These are phyloP conservation scores for Bubalus kerabau DNA, from an alignment of 2,113 vertebrate species.

Conservation along the genomic window DNA sequence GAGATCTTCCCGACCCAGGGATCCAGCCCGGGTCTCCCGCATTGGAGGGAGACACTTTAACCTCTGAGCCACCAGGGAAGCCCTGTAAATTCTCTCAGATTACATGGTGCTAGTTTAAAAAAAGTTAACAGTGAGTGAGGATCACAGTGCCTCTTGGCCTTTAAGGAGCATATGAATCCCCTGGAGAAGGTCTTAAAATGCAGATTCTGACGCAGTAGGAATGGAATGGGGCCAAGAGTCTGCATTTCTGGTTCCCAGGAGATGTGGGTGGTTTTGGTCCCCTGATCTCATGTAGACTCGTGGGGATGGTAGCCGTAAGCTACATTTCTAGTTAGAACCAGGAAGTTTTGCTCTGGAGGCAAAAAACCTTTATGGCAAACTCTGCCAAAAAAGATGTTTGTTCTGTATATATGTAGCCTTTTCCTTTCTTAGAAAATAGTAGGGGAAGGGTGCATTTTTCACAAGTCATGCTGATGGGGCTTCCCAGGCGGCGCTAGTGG, in stretches of 20 bases:
- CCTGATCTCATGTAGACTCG: accelerated
- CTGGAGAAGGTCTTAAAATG: neutral
- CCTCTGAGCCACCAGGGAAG: neutral
- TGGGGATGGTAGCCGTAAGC: neutral
- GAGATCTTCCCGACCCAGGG: too few species aligned
- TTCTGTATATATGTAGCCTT: neutral
- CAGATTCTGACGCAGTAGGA: neutral
- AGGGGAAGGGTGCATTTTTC: neutral
- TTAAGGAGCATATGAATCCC: neutral
- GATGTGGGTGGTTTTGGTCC: neutral
- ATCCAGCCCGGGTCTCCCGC: too few species aligned
- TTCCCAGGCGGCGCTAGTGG: neutral
- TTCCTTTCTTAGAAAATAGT: neutral
- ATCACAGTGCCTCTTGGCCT: neutral
- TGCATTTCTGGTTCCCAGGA: neutral
- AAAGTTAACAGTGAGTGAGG: neutral
- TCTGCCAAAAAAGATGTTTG: neutral
- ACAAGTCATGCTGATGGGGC: neutral
- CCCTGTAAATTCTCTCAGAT: neutral
- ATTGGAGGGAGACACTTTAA: too few species aligned
- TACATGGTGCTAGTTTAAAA: neutral
- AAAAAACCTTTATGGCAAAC: neutral
- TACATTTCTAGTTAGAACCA: neutral
- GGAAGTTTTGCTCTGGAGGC: neutral
- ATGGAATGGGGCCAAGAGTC: neutral